phyloP scores from a whole-genome alignment of 1,140 invertebrate genomes.

The Asbolus verrucosus region DNA sequence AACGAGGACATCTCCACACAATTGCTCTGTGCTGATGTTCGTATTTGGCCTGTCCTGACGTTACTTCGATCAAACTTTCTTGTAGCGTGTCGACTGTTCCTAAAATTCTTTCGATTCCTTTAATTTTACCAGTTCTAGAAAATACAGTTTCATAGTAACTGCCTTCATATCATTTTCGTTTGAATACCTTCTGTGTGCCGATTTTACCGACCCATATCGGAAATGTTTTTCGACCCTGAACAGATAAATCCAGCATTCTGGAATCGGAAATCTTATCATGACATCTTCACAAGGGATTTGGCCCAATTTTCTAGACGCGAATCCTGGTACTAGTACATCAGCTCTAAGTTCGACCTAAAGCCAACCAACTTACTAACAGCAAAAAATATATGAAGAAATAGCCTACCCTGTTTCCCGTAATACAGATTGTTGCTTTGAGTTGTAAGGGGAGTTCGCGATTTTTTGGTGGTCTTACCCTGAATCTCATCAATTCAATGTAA shows the following conservation, averaged over 20 bases:
- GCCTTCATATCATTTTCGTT: too few species aligned
- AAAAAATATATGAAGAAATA: conserved; percentile 6
- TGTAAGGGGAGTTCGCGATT: conserved; percentile 97
- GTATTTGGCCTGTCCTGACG: conserved; percentile 98
- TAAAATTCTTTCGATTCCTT: conserved; percentile 93
- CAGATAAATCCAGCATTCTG: conserved; percentile 99
- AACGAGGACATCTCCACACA: conserved; percentile 96
- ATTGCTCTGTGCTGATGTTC: conserved; percentile 98
- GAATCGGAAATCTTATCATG: conserved; percentile 95
- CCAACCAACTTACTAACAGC: too few species aligned
- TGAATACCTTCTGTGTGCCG: conserved; percentile 84
- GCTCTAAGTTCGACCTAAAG: conserved; percentile 89
- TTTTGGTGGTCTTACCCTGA: conserved; percentile 94
- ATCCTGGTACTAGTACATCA: conserved; percentile 96
- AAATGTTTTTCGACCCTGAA: conserved; percentile 99
- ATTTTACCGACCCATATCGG: conserved; percentile 98
- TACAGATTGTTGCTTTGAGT: conserved; percentile 88
- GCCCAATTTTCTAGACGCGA: conserved; percentile 93
- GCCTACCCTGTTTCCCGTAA: conserved; percentile 83
- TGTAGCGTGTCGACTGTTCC: conserved; percentile 92
- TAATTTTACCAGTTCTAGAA: conserved; percentile 89
- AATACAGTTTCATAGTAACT: too few species aligned
- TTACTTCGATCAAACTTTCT: conserved; percentile 96
- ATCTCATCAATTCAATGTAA: conserved; percentile 97
- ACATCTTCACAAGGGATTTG: conserved; percentile 98